Evolutionary conservation across 2,888 invertebrate genomes (phyloP).

Genomic region (Asteroscopus sphinx): DNA sequence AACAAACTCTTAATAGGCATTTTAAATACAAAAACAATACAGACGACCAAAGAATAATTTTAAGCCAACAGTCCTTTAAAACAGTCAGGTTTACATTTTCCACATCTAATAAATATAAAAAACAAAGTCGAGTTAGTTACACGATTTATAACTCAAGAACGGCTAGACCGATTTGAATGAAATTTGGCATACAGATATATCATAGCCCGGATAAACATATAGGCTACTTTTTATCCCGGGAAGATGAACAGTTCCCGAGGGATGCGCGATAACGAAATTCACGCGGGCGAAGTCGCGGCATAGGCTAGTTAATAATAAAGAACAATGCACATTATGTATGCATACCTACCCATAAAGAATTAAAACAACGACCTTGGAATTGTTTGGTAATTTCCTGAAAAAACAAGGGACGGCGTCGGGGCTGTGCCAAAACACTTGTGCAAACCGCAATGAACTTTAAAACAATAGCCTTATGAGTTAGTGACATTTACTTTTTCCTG

Average conservation of each 20-base stretch:
- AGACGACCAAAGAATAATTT: slow-evolving; percentile 6
- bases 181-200: too few species aligned
- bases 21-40: slow-evolving; percentile 21
- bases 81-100: slow-evolving; percentile 16
- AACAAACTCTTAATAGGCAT: slow-evolving; percentile 20
- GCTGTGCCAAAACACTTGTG: slow-evolving; percentile 62
- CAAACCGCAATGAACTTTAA: slow-evolving; percentile 62
- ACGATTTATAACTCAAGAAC: too few species aligned
- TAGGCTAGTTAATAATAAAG: slow-evolving; percentile 35
- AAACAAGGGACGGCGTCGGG: slow-evolving; percentile 32
- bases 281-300: too few species aligned
- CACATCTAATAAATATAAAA: too few species aligned
- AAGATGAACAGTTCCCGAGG: too few species aligned
- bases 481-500: slow-evolving; percentile 50
- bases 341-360: slow-evolving; percentile 21
- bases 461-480: slow-evolving; percentile 61
- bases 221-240: too few species aligned
- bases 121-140: too few species aligned
- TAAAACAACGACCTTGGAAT: slow-evolving; percentile 48
- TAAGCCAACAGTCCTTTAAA: slow-evolving; percentile 14
- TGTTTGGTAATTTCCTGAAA: slow-evolving; percentile 47
- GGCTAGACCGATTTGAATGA: too few species aligned
- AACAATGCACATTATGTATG: slow-evolving; percentile 28
- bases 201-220: too few species aligned
- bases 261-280: too few species aligned